Base-by-base conservation (phyloP, 1,140 invertebrate species). In the Drosophila erecta region DNA sequence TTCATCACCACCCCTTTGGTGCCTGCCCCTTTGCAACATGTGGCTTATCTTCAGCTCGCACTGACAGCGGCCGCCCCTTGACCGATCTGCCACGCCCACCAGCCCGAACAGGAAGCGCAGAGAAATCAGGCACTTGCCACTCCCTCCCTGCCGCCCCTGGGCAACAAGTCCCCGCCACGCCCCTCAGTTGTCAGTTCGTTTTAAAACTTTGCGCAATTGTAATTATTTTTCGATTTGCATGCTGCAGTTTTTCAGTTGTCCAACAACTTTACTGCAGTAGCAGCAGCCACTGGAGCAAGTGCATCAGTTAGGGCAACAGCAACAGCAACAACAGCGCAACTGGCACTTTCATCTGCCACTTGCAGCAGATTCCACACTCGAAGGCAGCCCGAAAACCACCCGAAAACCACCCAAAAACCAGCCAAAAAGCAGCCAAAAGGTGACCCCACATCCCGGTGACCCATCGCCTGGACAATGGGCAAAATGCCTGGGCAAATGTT, bases 181-280 rank as follows among this genome's bases (percentile, higher is more conserved):
- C 24, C 8, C 54, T 30, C 53, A 73, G 69, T 66, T 77, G 62
- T 77, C 74, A 61, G 74, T 53, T 77, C 65, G 74, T 78, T 77
- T 71, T 55, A 78, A 78, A 78, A 78, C 76, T 78, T 78, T 78
- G 66, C 74, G 66, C 76, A 78, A 78, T 78, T 78, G 76, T 78
- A 78, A 78, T 78, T 78, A 78, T 78, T 78, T 78, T 78, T 78
- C 76, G 76, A 78, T 78, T 78, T 78, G 76, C 76, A 78, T 78
- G 76, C 76, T 59, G 76, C 76, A 78, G 66, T 78, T 77, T 76
- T 77, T 77, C 74, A 77, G 73, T 76, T 78, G 76, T 78, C 74
- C 58, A 44, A 43, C 53, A 77, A 77, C 75, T 77, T 77, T 77
- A 53, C 56, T 61, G 41, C 22, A 46, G 30, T 14, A 55, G 37